A percentile compares a stretch with the other conserved stretches of the same genome.
phyloP scores from a whole-genome alignment of 2,888 invertebrate species.

The Ormyrus pomaceus region DNA sequence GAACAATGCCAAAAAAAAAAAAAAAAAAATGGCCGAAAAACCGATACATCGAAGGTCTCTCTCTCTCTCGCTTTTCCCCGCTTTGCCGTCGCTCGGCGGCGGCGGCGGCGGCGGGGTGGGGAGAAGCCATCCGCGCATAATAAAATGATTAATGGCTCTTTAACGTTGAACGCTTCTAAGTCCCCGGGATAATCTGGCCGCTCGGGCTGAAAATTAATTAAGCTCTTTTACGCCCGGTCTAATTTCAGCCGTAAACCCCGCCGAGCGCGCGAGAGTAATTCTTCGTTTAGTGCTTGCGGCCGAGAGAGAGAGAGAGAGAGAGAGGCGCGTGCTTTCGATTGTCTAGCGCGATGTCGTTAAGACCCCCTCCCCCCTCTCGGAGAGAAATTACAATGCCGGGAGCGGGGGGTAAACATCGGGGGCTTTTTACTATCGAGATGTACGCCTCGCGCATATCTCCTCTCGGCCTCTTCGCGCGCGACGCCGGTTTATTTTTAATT shows the following conservation, averaged over 20 bases:
- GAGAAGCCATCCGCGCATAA: conserved; percentile 19
- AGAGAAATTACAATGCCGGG: background rate
- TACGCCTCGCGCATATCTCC: background rate
- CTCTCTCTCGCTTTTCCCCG: too few relatives aligned
- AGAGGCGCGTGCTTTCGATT: conserved; percentile 45
- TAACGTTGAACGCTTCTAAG: conserved; percentile 45
- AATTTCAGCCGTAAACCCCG: conserved; percentile 40
- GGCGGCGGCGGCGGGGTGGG: too few relatives aligned
- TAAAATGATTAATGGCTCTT: conserved; percentile 49
- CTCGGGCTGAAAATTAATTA: conserved; percentile 51
- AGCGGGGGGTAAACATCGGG: conserved; percentile 18
- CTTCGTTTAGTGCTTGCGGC: background rate
- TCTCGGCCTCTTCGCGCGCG: background rate
- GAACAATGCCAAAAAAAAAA: too few relatives aligned
- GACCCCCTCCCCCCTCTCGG: background rate
- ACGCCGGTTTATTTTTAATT: background rate
- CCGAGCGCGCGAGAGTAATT: background rate
- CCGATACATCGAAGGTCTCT: too few relatives aligned
- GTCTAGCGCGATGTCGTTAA: conserved; percentile 43
- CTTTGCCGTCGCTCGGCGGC: too few relatives aligned
- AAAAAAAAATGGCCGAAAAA: too few relatives aligned
- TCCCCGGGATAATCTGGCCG: conserved; percentile 37
- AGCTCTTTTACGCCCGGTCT: conserved; percentile 48
- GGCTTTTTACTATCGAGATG: conserved; percentile 38
- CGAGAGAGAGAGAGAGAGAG: conserved; percentile 3